phyloP scores from a whole-genome alignment of 2,113 vertebrate species.

The Callipepla squamata region DNA sequence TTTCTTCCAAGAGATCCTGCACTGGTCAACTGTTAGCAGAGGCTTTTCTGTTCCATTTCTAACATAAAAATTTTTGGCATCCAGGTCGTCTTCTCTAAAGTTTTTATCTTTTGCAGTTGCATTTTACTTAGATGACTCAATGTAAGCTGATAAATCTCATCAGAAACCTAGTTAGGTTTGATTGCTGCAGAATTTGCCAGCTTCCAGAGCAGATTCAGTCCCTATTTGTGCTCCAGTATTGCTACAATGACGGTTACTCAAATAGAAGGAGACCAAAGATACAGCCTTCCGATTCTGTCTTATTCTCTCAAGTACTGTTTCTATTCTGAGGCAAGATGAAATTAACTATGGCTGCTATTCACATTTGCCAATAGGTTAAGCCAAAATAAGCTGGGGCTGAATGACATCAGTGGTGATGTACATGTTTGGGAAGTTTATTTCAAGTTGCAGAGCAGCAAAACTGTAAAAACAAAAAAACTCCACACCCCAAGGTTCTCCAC shows the following conservation, averaged over 20 bases:
- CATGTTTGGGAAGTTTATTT: neutral
- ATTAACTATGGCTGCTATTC: conserved; percentile 22
- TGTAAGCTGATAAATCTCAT: neutral
- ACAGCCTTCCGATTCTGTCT: neutral
- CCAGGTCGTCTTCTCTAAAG: neutral
- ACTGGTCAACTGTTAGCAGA: neutral
- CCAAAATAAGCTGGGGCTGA: neutral
- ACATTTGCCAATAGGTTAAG: neutral
- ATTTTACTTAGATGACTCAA: neutral
- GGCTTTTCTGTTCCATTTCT: neutral
- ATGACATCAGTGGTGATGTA: neutral
- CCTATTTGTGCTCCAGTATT: neutral
- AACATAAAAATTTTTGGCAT: neutral
- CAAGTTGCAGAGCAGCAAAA: neutral
- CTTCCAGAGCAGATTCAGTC: neutral
- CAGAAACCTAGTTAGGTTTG: neutral
- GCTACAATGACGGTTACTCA: neutral
- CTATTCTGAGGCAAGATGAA: conserved; percentile 21
- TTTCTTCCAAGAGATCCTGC: neutral
- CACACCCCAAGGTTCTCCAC: neutral
- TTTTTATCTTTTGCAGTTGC: neutral
- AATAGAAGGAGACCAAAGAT: neutral
- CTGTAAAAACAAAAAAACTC: neutral
- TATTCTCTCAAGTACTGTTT: conserved; percentile 22
- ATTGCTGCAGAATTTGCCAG: neutral